Conservation (phyloP, 2,888 invertebrate genomes). For the Cylindroiulus punctatus region DNA sequence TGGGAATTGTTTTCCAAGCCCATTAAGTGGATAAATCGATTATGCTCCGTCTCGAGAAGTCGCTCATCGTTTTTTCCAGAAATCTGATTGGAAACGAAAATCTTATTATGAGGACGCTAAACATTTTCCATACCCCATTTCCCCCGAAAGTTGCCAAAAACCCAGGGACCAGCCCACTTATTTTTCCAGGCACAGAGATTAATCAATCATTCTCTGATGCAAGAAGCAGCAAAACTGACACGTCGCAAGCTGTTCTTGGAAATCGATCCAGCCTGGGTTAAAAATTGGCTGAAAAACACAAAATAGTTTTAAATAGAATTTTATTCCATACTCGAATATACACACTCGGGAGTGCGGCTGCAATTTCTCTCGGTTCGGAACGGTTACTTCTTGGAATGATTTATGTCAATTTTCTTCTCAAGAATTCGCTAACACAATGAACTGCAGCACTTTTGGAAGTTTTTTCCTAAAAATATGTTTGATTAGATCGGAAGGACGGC, state of each 20-base stretch:
- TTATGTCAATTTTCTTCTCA: background rate
- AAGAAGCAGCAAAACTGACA: constrained; percentile 2
- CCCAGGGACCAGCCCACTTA: background rate
- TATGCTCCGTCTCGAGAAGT: constrained; percentile 6
- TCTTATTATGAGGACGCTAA: background rate
- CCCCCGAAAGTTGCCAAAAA: background rate
- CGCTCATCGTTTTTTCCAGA: background rate
- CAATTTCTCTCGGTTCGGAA: background rate
- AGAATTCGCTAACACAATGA: background rate
- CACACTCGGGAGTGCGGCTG: background rate
- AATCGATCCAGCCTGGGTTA: background rate
- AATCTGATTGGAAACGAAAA: constrained; percentile 13
- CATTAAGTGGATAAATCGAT: constrained; percentile 18
- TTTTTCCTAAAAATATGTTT: background rate
- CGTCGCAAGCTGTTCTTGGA: background rate
- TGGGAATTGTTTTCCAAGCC: background rate
- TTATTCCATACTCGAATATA: background rate
- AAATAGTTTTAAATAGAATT: background rate
- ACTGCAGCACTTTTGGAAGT: background rate
- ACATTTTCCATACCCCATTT: constrained; percentile 9
- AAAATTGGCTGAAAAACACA: background rate
- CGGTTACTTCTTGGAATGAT: background rate
- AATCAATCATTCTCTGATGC: constrained; percentile 26
- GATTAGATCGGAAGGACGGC: no score
- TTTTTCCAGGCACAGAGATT: background rate